Evolutionary conservation across 2,888 invertebrate species (phyloP).

Genomic region (Clanis bilineata): DNA sequence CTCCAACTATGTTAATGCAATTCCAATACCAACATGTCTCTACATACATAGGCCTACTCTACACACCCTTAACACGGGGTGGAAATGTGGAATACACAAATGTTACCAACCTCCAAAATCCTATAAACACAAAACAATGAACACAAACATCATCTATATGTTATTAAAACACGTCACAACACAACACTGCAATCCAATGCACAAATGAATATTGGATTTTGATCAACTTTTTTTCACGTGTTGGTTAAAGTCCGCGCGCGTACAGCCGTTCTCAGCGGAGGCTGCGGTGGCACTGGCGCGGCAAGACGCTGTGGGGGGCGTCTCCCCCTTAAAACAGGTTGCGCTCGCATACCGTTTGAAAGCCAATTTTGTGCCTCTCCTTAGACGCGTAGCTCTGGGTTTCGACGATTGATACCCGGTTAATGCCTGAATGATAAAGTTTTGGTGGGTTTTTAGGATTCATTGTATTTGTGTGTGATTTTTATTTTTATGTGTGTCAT

Average conservation of each 20-base stretch:
- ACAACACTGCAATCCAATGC: conserved; percentile 76
- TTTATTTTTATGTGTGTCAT: neutral
- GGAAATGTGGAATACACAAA: conserved; percentile 35
- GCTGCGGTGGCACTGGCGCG: conserved; percentile 60
- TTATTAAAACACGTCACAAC: conserved; percentile 34
- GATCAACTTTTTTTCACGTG: conserved; percentile 43
- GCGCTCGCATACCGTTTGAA: conserved; percentile 70
- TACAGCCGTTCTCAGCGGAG: conserved; percentile 51
- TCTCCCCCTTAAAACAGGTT: conserved; percentile 69
- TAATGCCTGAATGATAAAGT: conserved; percentile 32
- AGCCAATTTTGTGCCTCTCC: conserved; percentile 73
- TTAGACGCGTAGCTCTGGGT: conserved; percentile 55
- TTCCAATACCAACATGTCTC: neutral
- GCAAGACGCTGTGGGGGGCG: conserved; percentile 37
- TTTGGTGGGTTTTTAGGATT: neutral
- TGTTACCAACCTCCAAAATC: conserved; percentile 64
- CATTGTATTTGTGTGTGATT: neutral
- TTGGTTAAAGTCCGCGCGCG: conserved; percentile 43
- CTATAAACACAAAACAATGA: conserved; percentile 58
- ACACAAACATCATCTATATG: conserved; percentile 62
- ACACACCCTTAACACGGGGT: neutral
- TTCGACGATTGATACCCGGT: conserved; percentile 60
- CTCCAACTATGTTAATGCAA: conserved; percentile 12
- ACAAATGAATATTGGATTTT: conserved; percentile 31
- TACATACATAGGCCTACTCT: neutral